Evolutionary conservation across 2,113 vertebrate genomes (phyloP).

Genomic region (Centropristis striata): DNA sequence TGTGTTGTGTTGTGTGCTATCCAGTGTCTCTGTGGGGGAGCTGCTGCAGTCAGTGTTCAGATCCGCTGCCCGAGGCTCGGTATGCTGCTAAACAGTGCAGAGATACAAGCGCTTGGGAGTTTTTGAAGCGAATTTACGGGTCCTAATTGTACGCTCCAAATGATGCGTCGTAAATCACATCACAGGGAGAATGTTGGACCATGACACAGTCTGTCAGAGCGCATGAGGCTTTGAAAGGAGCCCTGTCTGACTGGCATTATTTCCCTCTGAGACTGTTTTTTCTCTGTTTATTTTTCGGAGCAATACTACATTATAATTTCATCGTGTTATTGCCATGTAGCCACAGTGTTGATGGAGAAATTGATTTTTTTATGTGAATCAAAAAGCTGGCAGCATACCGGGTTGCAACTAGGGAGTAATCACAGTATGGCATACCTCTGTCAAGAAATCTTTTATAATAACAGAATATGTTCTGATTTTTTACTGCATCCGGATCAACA

Average conservation of each 20-base stretch:
- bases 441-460: constrained; percentile 6
- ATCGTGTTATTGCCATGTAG: constrained; percentile 46
- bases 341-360: constrained; percentile 48
- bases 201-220: constrained; percentile 32
- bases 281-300: constrained; percentile 56
- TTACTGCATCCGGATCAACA: not conserved
- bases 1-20: constrained; percentile 25
- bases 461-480: not conserved
- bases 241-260: constrained; percentile 54
- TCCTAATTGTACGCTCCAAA: constrained; percentile 72
- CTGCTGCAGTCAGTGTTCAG: constrained; percentile 33
- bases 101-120: constrained; percentile 59
- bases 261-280: constrained; percentile 33
- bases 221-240: constrained; percentile 11
- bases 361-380: constrained; percentile 22
- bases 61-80: constrained; percentile 45
- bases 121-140: constrained; percentile 60
- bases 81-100: constrained; percentile 20
- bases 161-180: constrained; percentile 69
- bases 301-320: constrained; percentile 53
- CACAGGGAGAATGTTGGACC: constrained; percentile 37
- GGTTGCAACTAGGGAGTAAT: constrained; percentile 11
- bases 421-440: not conserved
- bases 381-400: constrained; percentile 31
- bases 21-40: constrained; percentile 42